Evolutionary conservation across 2,888 invertebrate species (phyloP), one percentile per base, ranked within the genome.

Genomic region (Dynastes grantii): DNA sequence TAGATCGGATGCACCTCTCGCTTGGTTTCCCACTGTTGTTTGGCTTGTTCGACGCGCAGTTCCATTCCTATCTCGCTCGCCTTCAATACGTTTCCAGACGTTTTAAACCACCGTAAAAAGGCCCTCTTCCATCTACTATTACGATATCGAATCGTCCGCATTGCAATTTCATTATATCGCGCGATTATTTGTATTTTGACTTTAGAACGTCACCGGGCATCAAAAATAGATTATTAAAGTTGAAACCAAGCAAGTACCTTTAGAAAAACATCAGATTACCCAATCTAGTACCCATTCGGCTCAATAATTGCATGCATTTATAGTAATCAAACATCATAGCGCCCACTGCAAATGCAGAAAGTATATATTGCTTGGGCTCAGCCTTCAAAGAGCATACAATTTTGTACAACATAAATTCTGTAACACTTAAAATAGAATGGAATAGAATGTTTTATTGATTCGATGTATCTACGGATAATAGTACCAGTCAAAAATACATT

Each of bases 1-100:
- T 76, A 76, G 76, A 76, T 76, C 76, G 71, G 71, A 77, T 77
- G 77, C 77, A 77, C 71, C 77, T 71, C 77, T 58, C 68, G 77
- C 53, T 63, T 58, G 63, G 53, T 76, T 76, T 76, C 71, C 73
- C 73, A 78, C 73, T 73, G 73, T 73, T 64, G 73, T 68, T 75
- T 45, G 64, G 63, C 49, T 76, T 63, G 29, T 29, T 55, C 40
- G 16, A 22, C 51, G 8, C 73, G 22, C 58, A 40, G 73, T 73
- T 73, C 40, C 73, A 58, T 68, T 55, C 13, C 22, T 70, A 58
- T 61, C 77, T 61, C 61, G 63, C 37, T 73, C 73, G 40, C 40
- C 73, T 73, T 53, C 76, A 76, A 76, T 76, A 67, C 76, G 76
- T 67, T 76, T 76, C 67, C 53, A 65, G 76, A 55, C 76, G 67